phyloP scores from a whole-genome alignment of 2,113 vertebrate species.

The Leptocoma aspasia region DNA sequence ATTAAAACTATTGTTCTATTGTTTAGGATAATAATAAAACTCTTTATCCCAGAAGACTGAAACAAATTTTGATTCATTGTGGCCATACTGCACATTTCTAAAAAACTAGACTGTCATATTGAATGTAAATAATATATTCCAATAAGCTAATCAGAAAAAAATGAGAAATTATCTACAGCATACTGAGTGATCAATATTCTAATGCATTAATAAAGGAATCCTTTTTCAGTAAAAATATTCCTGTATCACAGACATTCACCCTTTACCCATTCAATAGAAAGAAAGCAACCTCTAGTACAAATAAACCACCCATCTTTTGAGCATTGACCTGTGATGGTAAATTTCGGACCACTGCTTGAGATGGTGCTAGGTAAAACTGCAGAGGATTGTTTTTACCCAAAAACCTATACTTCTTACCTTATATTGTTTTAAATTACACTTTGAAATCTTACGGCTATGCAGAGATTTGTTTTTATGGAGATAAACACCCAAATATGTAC shows the following conservation, averaged over 20 bases:
- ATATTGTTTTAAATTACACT: neutral
- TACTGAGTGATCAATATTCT: neutral
- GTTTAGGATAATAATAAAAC: conserved; percentile 58
- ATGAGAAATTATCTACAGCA: conserved; percentile 1
- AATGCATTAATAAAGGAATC: neutral
- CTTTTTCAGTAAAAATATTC: neutral
- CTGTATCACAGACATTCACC: neutral
- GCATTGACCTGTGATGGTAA: neutral
- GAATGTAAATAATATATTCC: conserved; percentile 3
- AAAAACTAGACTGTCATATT: conserved; percentile 32
- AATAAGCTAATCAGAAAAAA: conserved; percentile 40
- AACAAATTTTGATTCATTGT: conserved; percentile 32
- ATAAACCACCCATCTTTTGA: neutral
- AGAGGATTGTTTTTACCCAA: neutral
- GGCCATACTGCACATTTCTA: neutral
- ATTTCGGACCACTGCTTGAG: neutral
- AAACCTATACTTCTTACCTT: neutral
- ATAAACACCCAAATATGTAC: neutral
- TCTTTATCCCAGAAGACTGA: conserved; percentile 37
- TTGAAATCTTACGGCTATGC: neutral
- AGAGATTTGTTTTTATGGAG: neutral
- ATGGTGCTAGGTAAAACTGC: neutral
- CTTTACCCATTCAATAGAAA: neutral
- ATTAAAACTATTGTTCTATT: conserved; percentile 34
- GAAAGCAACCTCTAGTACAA: neutral